Conservation (phyloP, 2,888 invertebrate species). For the Penaeus monodon region DNA sequence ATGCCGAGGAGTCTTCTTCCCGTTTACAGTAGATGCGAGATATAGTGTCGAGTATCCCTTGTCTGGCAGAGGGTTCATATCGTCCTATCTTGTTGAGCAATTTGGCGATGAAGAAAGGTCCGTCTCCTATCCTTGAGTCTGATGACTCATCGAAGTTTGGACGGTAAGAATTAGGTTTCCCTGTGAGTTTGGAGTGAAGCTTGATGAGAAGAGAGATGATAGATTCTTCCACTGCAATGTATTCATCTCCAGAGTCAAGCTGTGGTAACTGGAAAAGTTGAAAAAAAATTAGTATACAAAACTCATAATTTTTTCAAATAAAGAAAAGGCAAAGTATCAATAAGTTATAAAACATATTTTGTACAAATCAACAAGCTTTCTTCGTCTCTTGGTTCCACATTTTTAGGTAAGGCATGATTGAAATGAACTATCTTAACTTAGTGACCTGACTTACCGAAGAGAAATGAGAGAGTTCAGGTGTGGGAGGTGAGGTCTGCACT, state of each 20-base stretch:
- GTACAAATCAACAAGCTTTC: too few relatives aligned
- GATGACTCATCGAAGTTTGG: constrained; percentile 67
- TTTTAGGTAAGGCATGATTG: too few relatives aligned
- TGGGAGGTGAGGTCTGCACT: constrained; percentile 39
- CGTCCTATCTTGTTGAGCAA: constrained; percentile 79
- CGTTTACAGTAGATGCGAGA: constrained; percentile 41
- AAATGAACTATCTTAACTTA: too few relatives aligned
- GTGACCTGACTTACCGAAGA: constrained; percentile 29
- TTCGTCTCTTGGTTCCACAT: too few relatives aligned
- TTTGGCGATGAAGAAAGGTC: constrained; percentile 86
- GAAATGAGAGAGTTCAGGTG: constrained; percentile 47
- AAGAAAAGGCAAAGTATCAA: too few relatives aligned
- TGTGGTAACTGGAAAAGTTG: constrained; percentile 33
- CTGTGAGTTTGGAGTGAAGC: constrained; percentile 89
- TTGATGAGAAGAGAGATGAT: constrained; percentile 90
- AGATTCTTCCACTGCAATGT: constrained; percentile 76
- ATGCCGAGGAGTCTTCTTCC: constrained; percentile 54
- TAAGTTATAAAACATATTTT: too few relatives aligned
- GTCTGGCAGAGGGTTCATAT: constrained; percentile 37
- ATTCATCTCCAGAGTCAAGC: constrained; percentile 52
- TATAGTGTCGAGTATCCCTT: constrained; percentile 54
- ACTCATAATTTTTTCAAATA: background rate
- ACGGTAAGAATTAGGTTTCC: constrained; percentile 82
- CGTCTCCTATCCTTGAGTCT: constrained; percentile 81
- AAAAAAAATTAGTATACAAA: background rate